Evolutionary conservation across 2,797 vertebrate genomes (phyloP).

Genomic region (Falco cherrug): DNA sequence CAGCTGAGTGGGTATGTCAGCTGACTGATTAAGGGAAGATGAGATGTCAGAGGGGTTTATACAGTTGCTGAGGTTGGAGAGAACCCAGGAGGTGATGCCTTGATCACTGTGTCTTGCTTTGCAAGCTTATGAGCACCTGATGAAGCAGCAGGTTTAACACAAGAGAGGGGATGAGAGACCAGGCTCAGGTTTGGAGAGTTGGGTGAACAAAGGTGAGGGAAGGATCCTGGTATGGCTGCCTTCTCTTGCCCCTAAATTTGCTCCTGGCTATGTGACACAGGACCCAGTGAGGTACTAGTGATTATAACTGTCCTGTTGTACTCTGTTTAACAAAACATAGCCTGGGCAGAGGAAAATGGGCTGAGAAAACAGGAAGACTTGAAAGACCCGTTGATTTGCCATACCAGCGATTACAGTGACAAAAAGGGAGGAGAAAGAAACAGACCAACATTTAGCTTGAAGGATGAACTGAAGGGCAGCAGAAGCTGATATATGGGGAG

Average conservation of each 20-base stretch:
- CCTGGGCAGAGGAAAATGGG: not conserved
- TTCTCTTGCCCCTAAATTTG: not conserved
- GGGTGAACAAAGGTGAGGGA: not conserved
- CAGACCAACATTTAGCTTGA: not conserved
- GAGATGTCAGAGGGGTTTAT: not conserved
- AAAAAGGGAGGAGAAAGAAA: not conserved
- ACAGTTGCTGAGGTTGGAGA: not conserved
- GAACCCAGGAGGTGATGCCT: not conserved
- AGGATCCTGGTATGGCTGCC: not conserved
- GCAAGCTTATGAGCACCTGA: not conserved
- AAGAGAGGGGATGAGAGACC: not conserved
- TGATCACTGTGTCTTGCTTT: not conserved
- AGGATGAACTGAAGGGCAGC: not conserved
- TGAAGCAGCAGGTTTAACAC: not conserved
- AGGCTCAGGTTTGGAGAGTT: not conserved
- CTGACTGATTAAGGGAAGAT: not conserved
- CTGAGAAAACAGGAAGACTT: not conserved
- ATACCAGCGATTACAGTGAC: not conserved
- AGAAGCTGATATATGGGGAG: not conserved
- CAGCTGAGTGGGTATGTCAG: not conserved
- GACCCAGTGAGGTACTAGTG: not conserved
- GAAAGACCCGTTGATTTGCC: not conserved
- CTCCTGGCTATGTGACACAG: not conserved
- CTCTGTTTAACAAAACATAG: not conserved
- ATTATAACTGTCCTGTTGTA: not conserved